Evolutionary conservation across 2,113 vertebrate species (phyloP).

Genomic region (Harpagus bidentatus): DNA sequence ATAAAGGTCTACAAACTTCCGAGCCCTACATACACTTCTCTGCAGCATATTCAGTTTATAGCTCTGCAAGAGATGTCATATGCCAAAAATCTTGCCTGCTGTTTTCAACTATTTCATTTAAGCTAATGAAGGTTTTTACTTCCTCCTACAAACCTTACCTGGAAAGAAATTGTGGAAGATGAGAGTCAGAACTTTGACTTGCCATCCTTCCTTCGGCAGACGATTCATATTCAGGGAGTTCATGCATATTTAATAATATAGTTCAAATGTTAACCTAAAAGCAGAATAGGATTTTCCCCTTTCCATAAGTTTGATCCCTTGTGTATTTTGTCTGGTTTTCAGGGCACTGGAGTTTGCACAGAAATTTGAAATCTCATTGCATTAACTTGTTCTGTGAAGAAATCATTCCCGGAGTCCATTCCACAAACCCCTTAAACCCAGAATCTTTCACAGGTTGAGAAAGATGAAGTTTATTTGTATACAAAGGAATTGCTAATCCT

Average conservation of each 20-base stretch:
- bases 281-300: neutral
- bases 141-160: neutral
- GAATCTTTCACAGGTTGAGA: neutral
- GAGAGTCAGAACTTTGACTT: neutral
- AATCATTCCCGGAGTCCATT: neutral
- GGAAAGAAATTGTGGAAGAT: neutral
- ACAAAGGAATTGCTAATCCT: neutral
- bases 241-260: neutral
- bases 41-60: neutral
- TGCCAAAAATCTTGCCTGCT: neutral
- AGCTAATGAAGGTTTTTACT: neutral
- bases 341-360: neutral
- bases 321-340: neutral
- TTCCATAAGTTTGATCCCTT: neutral
- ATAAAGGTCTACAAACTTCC: neutral
- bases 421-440: neutral
- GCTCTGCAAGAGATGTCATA: neutral
- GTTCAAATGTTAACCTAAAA: constrained; percentile 23
- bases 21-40: neutral
- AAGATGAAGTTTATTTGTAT: neutral
- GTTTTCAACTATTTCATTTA: neutral
- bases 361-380: neutral
- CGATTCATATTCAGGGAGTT: neutral
- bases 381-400: neutral
- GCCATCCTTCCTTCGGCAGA: neutral